Evolutionary conservation across 1,140 invertebrate species (phyloP), one percentile per base, ranked within the genome.

Genomic region (Pantala flavescens): DNA sequence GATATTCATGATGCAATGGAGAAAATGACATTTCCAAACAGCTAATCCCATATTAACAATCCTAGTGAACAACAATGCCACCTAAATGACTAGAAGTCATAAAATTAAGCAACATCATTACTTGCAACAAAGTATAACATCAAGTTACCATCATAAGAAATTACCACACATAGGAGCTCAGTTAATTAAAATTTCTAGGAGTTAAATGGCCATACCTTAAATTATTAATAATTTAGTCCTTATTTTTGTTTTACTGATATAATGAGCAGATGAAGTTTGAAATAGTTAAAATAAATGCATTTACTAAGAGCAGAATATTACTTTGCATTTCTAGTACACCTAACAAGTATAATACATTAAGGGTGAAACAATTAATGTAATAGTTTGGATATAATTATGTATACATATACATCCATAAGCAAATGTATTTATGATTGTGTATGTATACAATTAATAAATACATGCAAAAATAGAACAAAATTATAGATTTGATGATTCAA

Each of bases 101-200:
- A 42, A 71, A 21, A 74, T 36, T 23, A 74, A 74, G 70, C 74
- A 74, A 74, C 74, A 74, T 63, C 71, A 74, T 74, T 74, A 74
- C 42, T 74, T 71, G 74, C 74, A 74, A 74, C 74, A 74, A 71
- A 63, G 73, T 74, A 74, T n/a, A 74, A 73, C 28, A 71, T 75
- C 42, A 76, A 63, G 43, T 49, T 14, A 70, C 76, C 23, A 77
- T 76, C 55, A 77, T 75, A 23, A 76, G 77, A 49, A 76, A 77
- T 74, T 74, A 78, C 71, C 75, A 77, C 74, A 76, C 76, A 76
- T 63, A 23, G 49, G 49, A 63, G 49, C n/a, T 63, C 49, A 73
- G 24, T 74, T 71, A 55, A 70, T 70, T 24, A 74, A 74, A 55
- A 74, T 74, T 74, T 70, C 70, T 70, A 74, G 74, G 70, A 74